Evolutionary conservation across 2,113 vertebrate species (phyloP).

Genomic region (Chionomys nivalis): DNA sequence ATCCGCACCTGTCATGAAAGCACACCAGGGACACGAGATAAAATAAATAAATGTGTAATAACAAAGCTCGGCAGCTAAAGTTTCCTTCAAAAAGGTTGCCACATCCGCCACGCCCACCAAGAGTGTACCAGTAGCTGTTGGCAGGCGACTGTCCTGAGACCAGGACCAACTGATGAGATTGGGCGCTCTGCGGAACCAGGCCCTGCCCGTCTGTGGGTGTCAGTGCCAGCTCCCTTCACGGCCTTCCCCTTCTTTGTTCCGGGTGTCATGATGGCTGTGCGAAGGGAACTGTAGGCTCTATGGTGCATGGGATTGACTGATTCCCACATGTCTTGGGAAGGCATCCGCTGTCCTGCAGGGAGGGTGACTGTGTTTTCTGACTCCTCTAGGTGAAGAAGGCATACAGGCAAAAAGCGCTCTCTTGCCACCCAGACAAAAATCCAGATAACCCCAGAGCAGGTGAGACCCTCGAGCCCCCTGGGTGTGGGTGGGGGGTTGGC

Average conservation of each 20-base stretch:
- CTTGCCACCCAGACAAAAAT: slow-evolving; percentile 98
- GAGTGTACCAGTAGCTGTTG: background rate
- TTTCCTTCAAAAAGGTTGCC: slow-evolving; percentile 17
- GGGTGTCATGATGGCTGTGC: background rate
- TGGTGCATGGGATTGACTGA: too few species aligned
- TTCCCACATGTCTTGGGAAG: background rate
- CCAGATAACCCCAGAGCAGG: slow-evolving; percentile 97
- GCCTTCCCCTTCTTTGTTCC: background rate
- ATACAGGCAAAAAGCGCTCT: slow-evolving; percentile 94
- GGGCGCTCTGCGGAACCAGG: fast-evolving
- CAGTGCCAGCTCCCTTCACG: background rate
- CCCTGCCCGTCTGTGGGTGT: background rate
- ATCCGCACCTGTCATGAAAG: background rate
- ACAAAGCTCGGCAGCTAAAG: background rate
- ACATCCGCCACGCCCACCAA: background rate
- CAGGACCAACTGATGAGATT: background rate
- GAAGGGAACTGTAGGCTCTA: background rate
- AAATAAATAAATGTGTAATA: background rate
- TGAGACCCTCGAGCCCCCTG: slow-evolving; percentile 70
- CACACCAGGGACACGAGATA: background rate
- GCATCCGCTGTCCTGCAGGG: background rate
- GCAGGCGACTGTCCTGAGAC: background rate
- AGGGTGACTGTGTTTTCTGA: slow-evolving; percentile 36
- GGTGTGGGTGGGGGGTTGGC: background rate
- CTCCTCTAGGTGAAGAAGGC: slow-evolving; percentile 95